phyloP scores from a whole-genome alignment of 2,797 vertebrate genomes.

The Psittacula derbiana region DNA sequence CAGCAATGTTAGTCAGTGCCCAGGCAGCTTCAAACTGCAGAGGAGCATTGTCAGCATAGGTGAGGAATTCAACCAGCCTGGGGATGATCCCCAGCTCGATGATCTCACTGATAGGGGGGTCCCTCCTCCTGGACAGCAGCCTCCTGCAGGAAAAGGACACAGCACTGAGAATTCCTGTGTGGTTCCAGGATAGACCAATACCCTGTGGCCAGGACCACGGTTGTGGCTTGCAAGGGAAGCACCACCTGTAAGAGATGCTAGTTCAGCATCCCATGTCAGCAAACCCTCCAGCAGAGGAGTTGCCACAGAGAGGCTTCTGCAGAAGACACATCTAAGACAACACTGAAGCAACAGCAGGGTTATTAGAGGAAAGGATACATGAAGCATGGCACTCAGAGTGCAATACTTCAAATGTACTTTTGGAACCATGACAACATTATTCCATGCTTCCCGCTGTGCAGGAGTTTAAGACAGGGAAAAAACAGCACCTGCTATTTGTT shows the following conservation, averaged over 20 bases:
- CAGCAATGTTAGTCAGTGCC: constrained; percentile 91
- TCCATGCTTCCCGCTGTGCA: background rate
- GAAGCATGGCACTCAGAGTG: background rate
- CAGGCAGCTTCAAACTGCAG: constrained; percentile 93
- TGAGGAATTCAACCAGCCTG: constrained; percentile 85
- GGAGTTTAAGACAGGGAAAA: background rate
- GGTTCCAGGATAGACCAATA: background rate
- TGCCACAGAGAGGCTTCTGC: background rate
- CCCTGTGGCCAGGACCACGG: background rate
- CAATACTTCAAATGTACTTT: background rate
- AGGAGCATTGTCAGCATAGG: constrained; percentile 63
- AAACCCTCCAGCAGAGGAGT: background rate
- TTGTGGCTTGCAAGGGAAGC: background rate
- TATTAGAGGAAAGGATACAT: background rate
- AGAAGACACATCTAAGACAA: background rate
- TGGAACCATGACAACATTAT: background rate
- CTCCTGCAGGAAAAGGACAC: constrained; percentile 72
- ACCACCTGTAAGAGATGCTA: background rate
- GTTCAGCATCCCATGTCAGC: background rate
- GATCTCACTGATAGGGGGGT: constrained; percentile 84
- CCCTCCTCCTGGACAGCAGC: constrained; percentile 82
- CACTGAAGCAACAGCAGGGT: background rate
- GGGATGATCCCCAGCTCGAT: constrained; percentile 83
- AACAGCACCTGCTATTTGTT: background rate
- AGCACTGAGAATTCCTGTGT: background rate